Evolutionary conservation across 2,888 invertebrate genomes (phyloP).

Genomic region (Nemotelus nigrinus): DNA sequence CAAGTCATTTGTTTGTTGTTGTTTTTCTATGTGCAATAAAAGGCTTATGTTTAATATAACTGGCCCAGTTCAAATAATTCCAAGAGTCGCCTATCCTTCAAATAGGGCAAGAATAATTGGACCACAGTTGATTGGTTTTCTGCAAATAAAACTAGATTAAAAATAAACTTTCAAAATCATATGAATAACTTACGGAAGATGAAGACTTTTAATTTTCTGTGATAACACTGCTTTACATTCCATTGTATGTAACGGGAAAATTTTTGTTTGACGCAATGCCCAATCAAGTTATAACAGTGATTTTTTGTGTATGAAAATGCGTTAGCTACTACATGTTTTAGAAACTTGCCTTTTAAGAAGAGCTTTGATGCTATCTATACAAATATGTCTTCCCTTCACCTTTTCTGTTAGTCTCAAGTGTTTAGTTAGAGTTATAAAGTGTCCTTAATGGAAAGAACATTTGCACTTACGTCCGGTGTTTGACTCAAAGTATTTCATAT

Average conservation of each 20-base stretch:
- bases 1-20: too few species aligned
- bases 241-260: background rate
- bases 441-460: constrained; percentile 24
- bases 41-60: background rate
- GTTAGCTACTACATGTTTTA: background rate
- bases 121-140: constrained; percentile 15
- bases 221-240: constrained; percentile 21
- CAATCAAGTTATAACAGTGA: background rate
- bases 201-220: constrained; percentile 17
- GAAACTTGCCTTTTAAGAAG: background rate
- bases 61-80: constrained; percentile 1
- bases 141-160: constrained; percentile 10
- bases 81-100: constrained; percentile 10
- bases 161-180: constrained; percentile 1
- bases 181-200: constrained; percentile 11
- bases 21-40: constrained; percentile 11
- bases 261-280: constrained; percentile 13
- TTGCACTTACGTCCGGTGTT: background rate
- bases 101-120: constrained; percentile 24
- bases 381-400: constrained; percentile 1
- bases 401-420: background rate
- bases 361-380: background rate
- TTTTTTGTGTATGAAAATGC: background rate
- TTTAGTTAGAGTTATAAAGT: constrained; percentile 5
- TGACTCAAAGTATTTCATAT: background rate